These are phyloP conservation scores for Batillaria attramentaria DNA, from an alignment of 1,140 invertebrate genomes.

Conservation along the genomic window DNA sequence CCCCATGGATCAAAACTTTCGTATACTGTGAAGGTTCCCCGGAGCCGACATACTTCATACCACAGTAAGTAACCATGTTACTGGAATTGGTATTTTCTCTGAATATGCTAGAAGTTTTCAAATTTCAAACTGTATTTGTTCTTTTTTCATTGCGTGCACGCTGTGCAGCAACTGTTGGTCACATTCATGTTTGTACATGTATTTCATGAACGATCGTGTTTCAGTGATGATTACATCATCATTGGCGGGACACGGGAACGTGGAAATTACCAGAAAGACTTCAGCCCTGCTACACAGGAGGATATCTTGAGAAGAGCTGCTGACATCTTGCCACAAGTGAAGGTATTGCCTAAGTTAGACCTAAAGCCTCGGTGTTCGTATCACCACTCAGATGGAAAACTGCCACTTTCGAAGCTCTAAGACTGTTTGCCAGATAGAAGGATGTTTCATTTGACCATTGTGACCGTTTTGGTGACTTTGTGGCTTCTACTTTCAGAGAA, in stretches of 20 bases:
- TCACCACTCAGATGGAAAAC: no score
- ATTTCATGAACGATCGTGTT: slow-evolving; percentile 42
- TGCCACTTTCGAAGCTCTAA: no score
- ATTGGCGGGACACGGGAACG: slow-evolving; percentile 45
- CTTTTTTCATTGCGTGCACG: background rate
- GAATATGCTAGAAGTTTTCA: background rate
- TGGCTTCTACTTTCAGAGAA: no score
- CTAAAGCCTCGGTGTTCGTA: background rate
- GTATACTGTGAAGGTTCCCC: slow-evolving; percentile 34
- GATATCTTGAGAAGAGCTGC: slow-evolving; percentile 44
- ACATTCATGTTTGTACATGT: background rate
- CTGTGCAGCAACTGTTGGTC: background rate
- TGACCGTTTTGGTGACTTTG: no score
- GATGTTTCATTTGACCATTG: no score
- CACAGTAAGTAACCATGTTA: slow-evolving; percentile 1
- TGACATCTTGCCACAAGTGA: slow-evolving; percentile 42
- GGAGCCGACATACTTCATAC: slow-evolving; percentile 25
- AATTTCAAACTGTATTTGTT: background rate
- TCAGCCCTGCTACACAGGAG: slow-evolving; percentile 30
- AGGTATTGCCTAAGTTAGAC: slow-evolving; percentile 27
- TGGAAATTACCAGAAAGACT: slow-evolving; percentile 33
- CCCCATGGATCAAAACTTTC: slow-evolving; percentile 51
- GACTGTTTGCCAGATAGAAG: no score
- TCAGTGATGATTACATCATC: slow-evolving; percentile 41
- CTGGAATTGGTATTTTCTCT: background rate